Base-by-base conservation (phyloP, 2,113 vertebrate species). In the Vidua chalybeata region DNA sequence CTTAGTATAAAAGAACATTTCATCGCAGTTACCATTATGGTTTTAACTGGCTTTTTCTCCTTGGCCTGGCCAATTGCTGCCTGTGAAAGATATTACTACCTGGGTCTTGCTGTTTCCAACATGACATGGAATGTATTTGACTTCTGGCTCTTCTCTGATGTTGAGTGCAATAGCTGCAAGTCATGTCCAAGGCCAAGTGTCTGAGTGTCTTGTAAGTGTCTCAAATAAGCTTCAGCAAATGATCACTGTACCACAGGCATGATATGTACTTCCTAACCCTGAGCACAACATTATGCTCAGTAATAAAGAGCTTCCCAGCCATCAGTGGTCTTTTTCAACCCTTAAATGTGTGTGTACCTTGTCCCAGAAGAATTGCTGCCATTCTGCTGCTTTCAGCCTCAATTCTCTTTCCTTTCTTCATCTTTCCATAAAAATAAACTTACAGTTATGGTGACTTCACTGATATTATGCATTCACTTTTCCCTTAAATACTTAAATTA, bases 11-110 rank as follows among this genome's bases (percentile, higher is more conserved):
- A 79, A 9, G 41, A 73, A 52, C 13, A 48, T 20, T 87, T 79
- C 1, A 58, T 8, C 0, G 0, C 4, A 33, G 19, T 52, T 11
- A n/a, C n/a, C 11, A 30, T 33, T 16, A 75, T 0, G 1, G 30
- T 45, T 85, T 93, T 46, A 69, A 33, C 0, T 62, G 39, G 5
- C 3, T 75, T 76, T 52, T 76, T 39, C 26, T 79, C 23, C 41
- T 27, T 49, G 14, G 33, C 20, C 11, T 22, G 43, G 31, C 15
- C 68, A 58, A 49, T 61, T 69, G 37, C 59, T 59, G 13, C 31
- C 35, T 68, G 30, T 71, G 28, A 74, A 15, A 52, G 31, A 27
- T 62, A 18, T 5, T 30, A 39, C 39, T 17, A 15, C 22, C 35
- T 22, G 17, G 22, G 17, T 77, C 26, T 62, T 87, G 56, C 62